These are phyloP conservation scores for Zygogramma bicolorata DNA, from an alignment of 2,888 invertebrate species.

Conservation along the genomic window DNA sequence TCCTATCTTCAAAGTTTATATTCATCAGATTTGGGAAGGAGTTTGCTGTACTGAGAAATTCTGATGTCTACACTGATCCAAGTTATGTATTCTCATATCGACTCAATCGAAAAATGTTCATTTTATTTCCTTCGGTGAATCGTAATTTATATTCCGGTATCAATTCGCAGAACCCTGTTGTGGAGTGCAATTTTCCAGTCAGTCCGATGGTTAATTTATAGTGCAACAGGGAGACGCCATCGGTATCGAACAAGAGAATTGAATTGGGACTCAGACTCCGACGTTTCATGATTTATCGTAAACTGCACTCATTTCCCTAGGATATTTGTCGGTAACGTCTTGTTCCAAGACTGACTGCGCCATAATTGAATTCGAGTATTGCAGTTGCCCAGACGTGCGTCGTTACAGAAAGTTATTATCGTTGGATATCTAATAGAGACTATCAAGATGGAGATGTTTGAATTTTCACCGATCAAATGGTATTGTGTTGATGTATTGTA, in stretches of 20 bases:
- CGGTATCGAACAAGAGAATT: conserved; percentile 30
- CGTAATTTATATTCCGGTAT: neutral
- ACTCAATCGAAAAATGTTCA: neutral
- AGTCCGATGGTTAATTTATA: neutral
- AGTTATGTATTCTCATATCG: neutral
- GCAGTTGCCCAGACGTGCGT: too few species aligned
- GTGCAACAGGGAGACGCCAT: conserved; percentile 5
- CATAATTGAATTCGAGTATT: too few species aligned
- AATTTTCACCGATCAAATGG: too few species aligned
- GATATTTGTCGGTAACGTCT: conserved; percentile 34
- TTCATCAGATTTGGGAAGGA: too few species aligned
- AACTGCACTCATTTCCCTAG: conserved; percentile 37
- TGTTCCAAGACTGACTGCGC: neutral
- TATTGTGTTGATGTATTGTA: too few species aligned
- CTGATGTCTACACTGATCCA: too few species aligned
- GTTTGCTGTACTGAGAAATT: too few species aligned
- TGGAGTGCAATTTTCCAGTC: neutral
- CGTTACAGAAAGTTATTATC: too few species aligned
- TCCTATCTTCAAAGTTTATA: too few species aligned
- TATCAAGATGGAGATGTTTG: too few species aligned
- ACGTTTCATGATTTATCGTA: conserved; percentile 41
- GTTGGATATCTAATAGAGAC: too few species aligned
- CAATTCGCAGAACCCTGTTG: neutral
- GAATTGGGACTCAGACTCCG: conserved; percentile 42
- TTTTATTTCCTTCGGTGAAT: neutral